A percentile compares a stretch with the other conserved stretches of the same genome.
These are phyloP conservation scores for Dasypolia templi DNA, from an alignment of 2,888 invertebrate genomes.

Conservation along the genomic window DNA sequence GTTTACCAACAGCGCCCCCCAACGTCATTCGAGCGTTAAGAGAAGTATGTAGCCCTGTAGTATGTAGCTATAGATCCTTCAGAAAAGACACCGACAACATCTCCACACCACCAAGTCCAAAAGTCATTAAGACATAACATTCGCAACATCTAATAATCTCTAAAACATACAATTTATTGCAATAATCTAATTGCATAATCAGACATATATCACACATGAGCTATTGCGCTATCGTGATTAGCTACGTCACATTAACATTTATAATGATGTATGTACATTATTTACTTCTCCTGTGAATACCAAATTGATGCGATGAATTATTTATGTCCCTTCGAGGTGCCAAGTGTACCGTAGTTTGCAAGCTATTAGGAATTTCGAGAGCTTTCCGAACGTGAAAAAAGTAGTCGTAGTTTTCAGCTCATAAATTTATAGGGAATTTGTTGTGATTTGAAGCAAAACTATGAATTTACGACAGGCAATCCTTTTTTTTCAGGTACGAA, in stretches of 20 bases:
- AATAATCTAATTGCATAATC: slow-evolving; percentile 56
- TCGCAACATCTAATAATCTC: slow-evolving; percentile 58
- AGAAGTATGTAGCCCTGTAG: too few species aligned
- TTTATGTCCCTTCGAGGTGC: slow-evolving; percentile 66
- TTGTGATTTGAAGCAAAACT: background rate
- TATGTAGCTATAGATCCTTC: background rate
- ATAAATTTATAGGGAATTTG: slow-evolving; percentile 23
- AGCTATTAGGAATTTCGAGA: slow-evolving; percentile 41
- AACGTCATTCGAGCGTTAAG: too few species aligned
- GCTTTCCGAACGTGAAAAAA: slow-evolving; percentile 24
- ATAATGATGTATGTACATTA: slow-evolving; percentile 67
- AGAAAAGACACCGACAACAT: background rate
- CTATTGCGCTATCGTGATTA: slow-evolving; percentile 57
- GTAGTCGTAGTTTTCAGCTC: slow-evolving; percentile 9
- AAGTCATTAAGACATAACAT: slow-evolving; percentile 31
- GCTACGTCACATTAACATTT: slow-evolving; percentile 67
- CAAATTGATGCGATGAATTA: slow-evolving; percentile 75
- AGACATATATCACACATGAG: slow-evolving; percentile 47
- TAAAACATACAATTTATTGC: slow-evolving; percentile 54
- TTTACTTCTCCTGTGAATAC: slow-evolving; percentile 62
- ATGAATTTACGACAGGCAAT: background rate
- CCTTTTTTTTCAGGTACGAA: background rate
- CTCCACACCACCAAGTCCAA: background rate
- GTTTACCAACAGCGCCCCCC: too few species aligned
- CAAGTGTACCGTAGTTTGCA: slow-evolving; percentile 38